A percentile compares a stretch with the other conserved stretches of the same genome.
Evolutionary conservation across 2,797 vertebrate genomes (phyloP).

Genomic region (Coccyzus lansbergi): DNA sequence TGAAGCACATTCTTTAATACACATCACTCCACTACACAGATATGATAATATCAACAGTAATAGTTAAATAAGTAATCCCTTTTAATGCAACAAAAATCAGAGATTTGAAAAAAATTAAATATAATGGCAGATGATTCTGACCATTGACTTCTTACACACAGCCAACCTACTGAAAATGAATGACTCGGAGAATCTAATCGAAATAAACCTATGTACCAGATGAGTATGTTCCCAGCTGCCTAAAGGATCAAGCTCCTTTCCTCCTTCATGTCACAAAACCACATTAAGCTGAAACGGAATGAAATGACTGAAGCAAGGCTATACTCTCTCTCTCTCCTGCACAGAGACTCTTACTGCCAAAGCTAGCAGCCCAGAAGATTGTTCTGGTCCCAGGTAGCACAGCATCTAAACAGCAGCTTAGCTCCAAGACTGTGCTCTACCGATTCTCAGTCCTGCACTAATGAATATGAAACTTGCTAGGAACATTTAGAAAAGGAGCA

Average conservation of each 20-base stretch:
- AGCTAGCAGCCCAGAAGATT: neutral
- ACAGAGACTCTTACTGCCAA: neutral
- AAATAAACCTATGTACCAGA: neutral
- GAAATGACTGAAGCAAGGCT: neutral
- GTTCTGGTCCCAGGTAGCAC: neutral
- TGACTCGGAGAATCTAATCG: neutral
- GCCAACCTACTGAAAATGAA: conserved; percentile 1
- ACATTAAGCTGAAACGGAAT: neutral
- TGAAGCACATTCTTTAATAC: neutral
- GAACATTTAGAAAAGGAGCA: neutral
- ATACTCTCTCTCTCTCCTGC: neutral
- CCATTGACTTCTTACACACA: neutral
- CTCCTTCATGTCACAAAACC: neutral
- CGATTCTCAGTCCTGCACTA: neutral
- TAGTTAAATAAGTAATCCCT: conserved; percentile 32
- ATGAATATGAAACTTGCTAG: neutral
- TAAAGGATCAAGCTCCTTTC: neutral
- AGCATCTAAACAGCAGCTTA: neutral
- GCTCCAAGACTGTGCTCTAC: neutral
- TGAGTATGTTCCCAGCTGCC: neutral
- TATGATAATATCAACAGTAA: conserved; percentile 3
- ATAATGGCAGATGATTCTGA: conserved; percentile 39
- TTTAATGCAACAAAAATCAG: conserved; percentile 25
- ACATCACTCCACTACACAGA: neutral
- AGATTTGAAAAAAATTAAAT: conserved; percentile 42